Conservation (phyloP, 2,797 vertebrate species). For the Saxicola maurus region DNA sequence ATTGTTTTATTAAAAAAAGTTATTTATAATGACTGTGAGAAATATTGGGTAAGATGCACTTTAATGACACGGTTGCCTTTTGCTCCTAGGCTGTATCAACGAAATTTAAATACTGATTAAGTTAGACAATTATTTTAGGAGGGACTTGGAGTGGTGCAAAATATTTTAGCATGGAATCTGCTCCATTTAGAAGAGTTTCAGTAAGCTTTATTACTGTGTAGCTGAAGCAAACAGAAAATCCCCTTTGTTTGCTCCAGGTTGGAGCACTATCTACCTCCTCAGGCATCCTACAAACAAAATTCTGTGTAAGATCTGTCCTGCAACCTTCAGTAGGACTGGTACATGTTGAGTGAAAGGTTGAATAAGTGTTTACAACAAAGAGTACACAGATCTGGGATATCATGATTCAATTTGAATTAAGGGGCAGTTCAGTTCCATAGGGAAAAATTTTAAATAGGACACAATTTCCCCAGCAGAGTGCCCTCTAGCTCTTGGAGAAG, state of each 20-base stretch:
- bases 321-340: neutral
- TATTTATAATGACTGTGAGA: neutral
- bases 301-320: neutral
- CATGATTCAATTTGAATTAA: neutral
- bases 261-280: neutral
- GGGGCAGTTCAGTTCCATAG: neutral
- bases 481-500: neutral
- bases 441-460: neutral
- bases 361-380: neutral
- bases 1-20: neutral
- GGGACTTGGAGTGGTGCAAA: neutral
- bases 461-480: neutral
- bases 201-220: neutral
- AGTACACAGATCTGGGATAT: neutral
- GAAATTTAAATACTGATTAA: neutral
- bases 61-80: neutral
- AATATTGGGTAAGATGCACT: neutral
- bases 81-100: neutral
- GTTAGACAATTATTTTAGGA: neutral
- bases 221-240: neutral
- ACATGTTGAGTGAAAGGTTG: neutral
- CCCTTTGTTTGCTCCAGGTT: neutral
- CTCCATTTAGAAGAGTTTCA: neutral
- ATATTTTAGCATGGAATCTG: neutral
- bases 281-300: neutral